These are phyloP conservation scores for Danio choprae DNA, from an alignment of 2,797 vertebrate genomes.

Conservation along the genomic window DNA sequence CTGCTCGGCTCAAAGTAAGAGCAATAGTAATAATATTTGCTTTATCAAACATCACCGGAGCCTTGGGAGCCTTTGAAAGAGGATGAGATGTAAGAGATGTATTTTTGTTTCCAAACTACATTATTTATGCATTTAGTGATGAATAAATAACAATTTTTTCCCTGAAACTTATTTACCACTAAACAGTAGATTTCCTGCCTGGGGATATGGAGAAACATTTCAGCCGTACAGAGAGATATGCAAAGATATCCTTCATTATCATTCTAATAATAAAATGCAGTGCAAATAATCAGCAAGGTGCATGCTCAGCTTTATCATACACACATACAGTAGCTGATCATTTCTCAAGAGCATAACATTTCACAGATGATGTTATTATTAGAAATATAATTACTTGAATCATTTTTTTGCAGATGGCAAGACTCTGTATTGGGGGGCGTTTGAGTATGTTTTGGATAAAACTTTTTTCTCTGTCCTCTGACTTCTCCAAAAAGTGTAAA, in stretches of 20 bases:
- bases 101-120: not conserved
- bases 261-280: not conserved
- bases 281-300: not conserved
- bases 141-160: not conserved
- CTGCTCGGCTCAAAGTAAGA: not conserved
- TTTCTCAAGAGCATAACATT: not conserved
- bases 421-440: not conserved
- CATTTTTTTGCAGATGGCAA: not conserved
- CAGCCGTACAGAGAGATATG: not conserved
- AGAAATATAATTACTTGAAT: not conserved
- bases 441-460: not conserved
- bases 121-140: not conserved
- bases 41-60: not conserved
- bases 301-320: not conserved
- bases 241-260: not conserved
- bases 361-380: not conserved
- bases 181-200: not conserved
- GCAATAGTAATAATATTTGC: not conserved
- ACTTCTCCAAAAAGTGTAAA: not conserved
- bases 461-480: not conserved
- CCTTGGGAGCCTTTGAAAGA: not conserved
- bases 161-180: constrained; percentile 2
- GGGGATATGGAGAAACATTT: not conserved
- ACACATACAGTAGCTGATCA: not conserved
- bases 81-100: not conserved